Percentiles rank a stretch among this genome's conserved stretches.
Conservation (phyloP, 30 jellyfish, hydroid and myxozoan genomes). For the Chrysaora quinquecirrha region DNA sequence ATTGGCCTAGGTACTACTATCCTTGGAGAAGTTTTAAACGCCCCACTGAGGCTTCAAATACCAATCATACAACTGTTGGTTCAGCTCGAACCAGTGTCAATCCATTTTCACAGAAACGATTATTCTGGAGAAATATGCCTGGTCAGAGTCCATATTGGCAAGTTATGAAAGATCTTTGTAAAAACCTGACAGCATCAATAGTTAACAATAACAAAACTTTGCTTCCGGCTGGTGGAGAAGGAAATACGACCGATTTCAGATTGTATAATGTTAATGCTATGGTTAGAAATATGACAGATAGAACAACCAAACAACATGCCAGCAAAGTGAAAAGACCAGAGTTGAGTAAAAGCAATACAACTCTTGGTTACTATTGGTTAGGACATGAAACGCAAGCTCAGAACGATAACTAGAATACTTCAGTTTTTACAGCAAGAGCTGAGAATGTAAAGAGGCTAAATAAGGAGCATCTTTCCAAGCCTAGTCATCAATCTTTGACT, state of each 20-base stretch:
- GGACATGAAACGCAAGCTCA: too few species aligned
- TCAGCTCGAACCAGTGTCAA: background rate
- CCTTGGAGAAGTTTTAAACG: constrained; percentile 50
- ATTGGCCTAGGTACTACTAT: constrained; percentile 41
- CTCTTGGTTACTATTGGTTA: too few species aligned
- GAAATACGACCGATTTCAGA: background rate
- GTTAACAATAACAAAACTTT: background rate
- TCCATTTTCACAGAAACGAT: constrained; percentile 28
- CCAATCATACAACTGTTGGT: background rate
- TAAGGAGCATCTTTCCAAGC: too few species aligned
- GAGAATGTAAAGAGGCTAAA: too few species aligned
- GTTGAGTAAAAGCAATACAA: too few species aligned
- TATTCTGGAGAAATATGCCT: constrained; percentile 29
- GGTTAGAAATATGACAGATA: too few species aligned
- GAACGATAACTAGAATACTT: too few species aligned
- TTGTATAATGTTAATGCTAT: too few species aligned
- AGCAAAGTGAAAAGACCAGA: too few species aligned
- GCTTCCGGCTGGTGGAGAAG: background rate
- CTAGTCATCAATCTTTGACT: too few species aligned
- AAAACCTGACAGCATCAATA: background rate
- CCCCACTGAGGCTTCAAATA: constrained; percentile 1
- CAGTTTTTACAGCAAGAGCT: too few species aligned
- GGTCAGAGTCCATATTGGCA: constrained; percentile 57
- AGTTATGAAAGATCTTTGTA: constrained; percentile 12
- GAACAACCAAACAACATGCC: too few species aligned